A percentile compares a stretch with the other conserved stretches of the same genome.
These are phyloP conservation scores for Python bivittatus DNA, from an alignment of 2,113 vertebrate genomes.

Conservation along the genomic window DNA sequence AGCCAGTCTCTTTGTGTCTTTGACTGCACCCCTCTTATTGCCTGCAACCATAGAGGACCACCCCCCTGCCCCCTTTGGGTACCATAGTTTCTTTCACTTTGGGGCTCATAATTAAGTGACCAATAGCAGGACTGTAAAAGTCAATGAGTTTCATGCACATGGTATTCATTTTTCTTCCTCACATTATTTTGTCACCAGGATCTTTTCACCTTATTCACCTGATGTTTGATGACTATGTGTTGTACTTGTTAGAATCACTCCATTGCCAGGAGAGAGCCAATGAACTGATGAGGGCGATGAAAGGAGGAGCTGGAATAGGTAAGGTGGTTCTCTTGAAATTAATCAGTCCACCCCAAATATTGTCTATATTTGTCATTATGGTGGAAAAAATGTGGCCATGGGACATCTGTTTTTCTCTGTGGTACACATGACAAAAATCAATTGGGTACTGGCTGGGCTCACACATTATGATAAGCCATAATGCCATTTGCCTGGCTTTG, in stretches of 20 bases:
- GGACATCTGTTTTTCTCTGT: background rate
- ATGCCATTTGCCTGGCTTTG: background rate
- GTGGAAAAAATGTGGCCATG: background rate
- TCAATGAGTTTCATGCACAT: background rate
- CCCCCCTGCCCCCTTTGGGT: background rate
- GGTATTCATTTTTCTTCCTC: constrained; percentile 44
- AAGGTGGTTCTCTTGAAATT: constrained; percentile 51
- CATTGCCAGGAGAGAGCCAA: constrained; percentile 96
- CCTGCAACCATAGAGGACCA: background rate
- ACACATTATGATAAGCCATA: background rate
- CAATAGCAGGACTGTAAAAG: background rate
- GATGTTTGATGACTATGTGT: constrained; percentile 99
- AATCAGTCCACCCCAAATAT: background rate
- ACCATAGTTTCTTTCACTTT: background rate
- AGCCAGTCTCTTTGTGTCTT: background rate
- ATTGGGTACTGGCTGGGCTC: background rate
- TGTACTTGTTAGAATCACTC: constrained; percentile 95
- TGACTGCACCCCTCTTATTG: background rate
- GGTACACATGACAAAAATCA: background rate
- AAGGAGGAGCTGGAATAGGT: constrained; percentile 89
- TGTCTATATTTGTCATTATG: background rate
- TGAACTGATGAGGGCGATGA: constrained; percentile 97
- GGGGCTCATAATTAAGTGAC: background rate
- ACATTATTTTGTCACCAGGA: constrained; percentile 73
- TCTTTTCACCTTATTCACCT: constrained; percentile 98